phyloP scores from a whole-genome alignment of 2,888 invertebrate species.

The Pristionchus fissidentatus region DNA sequence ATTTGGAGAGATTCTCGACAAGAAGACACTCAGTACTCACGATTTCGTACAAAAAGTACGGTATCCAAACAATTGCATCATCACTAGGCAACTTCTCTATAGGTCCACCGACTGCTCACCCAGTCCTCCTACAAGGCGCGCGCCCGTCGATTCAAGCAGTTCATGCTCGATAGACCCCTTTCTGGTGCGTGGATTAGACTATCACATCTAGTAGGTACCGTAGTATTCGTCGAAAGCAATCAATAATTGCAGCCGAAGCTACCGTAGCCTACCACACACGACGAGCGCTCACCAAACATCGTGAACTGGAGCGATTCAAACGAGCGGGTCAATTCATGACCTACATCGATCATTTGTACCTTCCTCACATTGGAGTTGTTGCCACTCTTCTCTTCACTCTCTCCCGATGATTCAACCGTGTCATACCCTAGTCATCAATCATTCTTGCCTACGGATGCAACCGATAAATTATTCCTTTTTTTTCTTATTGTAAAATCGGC shows the following conservation, averaged over 20 bases:
- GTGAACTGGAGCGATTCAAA: conserved; percentile 33
- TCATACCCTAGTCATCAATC: background rate
- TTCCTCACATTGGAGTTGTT: background rate
- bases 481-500: background rate
- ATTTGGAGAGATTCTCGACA: conserved; percentile 50
- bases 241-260: conserved; percentile 13
- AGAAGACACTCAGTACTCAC: background rate
- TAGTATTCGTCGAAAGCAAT: background rate
- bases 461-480: background rate
- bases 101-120: conserved; percentile 7
- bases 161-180: conserved; percentile 57
- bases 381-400: background rate
- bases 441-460: background rate
- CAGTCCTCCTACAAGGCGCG: conserved; percentile 52
- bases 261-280: conserved; percentile 35
- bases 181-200: conserved; percentile 17
- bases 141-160: conserved; percentile 40
- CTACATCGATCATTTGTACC: background rate
- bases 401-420: background rate
- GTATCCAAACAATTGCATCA: too few relatives aligned
- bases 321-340: background rate
- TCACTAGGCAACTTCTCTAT: too few relatives aligned
- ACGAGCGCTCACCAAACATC: conserved; percentile 22
- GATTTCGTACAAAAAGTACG: background rate
- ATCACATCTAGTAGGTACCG: too few relatives aligned